These are phyloP conservation scores for Coptodon bakossiorum DNA, from an alignment of 2,113 vertebrate species.

Conservation along the genomic window DNA sequence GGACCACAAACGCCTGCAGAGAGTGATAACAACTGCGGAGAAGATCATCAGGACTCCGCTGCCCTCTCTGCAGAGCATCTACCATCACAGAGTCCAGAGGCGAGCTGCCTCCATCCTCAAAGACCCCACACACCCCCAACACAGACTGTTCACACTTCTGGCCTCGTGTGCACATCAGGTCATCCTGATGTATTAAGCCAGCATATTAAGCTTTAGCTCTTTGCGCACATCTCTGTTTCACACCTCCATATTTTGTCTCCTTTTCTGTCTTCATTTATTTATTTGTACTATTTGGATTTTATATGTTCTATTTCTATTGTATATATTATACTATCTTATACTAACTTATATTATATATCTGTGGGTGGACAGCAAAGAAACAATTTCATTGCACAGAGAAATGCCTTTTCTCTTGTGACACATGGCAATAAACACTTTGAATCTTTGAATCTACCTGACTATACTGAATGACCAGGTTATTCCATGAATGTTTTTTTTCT, in stretches of 20 bases:
- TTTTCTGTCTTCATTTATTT: neutral
- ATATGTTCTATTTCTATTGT: neutral
- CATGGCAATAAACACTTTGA: neutral
- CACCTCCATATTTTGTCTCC: rapidly evolving
- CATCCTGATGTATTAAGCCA: neutral
- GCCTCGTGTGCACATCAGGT: neutral
- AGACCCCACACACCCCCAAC: neutral
- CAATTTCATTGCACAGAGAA: neutral
- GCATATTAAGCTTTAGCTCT: rapidly evolving
- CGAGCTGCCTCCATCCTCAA: neutral
- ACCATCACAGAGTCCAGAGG: neutral
- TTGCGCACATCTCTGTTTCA: neutral
- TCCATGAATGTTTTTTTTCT: neutral
- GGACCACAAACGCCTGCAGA: neutral
- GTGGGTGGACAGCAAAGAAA: neutral
- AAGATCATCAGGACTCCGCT: neutral
- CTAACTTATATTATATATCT: rapidly evolving
- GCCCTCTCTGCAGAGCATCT: neutral
- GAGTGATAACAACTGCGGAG: neutral
- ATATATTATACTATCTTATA: neutral
- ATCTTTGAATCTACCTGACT: neutral
- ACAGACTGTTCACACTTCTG: neutral
- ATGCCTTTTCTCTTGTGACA: neutral
- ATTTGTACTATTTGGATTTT: neutral
- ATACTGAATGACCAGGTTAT: neutral